These are phyloP conservation scores for Dyspetes luteomarginatus DNA, from an alignment of 2,888 invertebrate genomes.

Conservation along the genomic window DNA sequence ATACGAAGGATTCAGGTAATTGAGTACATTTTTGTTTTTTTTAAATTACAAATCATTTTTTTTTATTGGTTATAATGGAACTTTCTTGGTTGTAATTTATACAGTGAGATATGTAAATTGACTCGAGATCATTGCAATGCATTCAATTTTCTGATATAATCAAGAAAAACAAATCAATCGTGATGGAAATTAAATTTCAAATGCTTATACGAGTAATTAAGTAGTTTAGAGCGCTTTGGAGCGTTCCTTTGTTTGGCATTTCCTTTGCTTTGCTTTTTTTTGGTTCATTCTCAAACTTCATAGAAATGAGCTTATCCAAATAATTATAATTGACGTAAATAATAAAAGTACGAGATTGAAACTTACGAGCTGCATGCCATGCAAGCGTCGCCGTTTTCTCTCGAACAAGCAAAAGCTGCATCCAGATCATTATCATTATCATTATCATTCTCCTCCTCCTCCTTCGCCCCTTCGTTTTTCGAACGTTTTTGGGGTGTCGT, in stretches of 20 bases:
- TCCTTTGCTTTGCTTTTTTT: neutral
- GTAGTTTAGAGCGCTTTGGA: neutral
- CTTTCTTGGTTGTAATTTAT: neutral
- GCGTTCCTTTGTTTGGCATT: neutral
- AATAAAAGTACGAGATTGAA: no score
- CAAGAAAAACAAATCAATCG: neutral
- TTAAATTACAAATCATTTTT: neutral
- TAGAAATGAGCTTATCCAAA: neutral
- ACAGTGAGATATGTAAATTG: neutral
- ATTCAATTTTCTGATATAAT: neutral
- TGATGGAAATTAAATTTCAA: neutral
- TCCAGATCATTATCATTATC: slow-evolving; percentile 80
- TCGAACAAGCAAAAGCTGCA: slow-evolving; percentile 92
- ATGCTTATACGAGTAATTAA: neutral
- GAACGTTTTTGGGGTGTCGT: slow-evolving; percentile 74
- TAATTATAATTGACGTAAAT: no score
- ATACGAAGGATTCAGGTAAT: neutral
- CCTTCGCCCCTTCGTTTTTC: neutral
- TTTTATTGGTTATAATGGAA: neutral
- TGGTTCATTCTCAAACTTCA: neutral
- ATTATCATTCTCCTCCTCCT: no score
- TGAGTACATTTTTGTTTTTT: neutral
- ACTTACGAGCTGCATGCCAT: slow-evolving; percentile 89
- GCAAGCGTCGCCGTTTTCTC: slow-evolving; percentile 94
- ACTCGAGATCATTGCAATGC: neutral